These are phyloP conservation scores for Catamblyrhynchus diadema DNA, from an alignment of 2,797 vertebrate genomes.

Conservation along the genomic window DNA sequence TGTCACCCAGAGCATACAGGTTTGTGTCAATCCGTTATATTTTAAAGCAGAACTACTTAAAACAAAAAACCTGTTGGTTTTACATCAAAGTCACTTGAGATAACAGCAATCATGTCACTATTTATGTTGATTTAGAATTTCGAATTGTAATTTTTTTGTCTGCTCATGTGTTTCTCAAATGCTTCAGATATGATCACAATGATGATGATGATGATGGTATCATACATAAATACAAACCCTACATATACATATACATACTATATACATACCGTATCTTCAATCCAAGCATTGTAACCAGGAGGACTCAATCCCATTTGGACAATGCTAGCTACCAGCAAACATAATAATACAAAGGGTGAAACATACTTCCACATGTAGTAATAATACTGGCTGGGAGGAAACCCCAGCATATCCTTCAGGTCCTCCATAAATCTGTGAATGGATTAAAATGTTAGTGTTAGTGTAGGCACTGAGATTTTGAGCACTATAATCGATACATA, in stretches of 20 bases:
- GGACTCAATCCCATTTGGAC: constrained; percentile 90
- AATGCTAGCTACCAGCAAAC: constrained; percentile 84
- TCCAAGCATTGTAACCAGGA: constrained; percentile 94
- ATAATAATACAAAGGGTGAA: constrained; percentile 86
- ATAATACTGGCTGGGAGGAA: constrained; percentile 89
- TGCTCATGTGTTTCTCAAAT: background rate
- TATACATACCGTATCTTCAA: constrained; percentile 86
- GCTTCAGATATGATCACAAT: background rate
- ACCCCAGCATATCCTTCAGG: constrained; percentile 95
- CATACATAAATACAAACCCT: background rate
- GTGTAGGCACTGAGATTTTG: background rate
- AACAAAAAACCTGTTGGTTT: background rate
- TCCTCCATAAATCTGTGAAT: constrained; percentile 90
- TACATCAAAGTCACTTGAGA: background rate
- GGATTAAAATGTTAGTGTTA: background rate
- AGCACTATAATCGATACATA: background rate
- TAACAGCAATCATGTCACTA: background rate
- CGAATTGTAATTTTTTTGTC: background rate
- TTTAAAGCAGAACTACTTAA: background rate
- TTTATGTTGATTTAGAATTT: background rate
- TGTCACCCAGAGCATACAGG: background rate
- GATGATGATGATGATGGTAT: background rate
- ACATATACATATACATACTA: background rate
- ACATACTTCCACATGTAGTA: constrained; percentile 99
- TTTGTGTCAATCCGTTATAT: background rate